Conservation (phyloP, 53 echinoderm and acorn worm species). For the Zoroaster sp. region DNA sequence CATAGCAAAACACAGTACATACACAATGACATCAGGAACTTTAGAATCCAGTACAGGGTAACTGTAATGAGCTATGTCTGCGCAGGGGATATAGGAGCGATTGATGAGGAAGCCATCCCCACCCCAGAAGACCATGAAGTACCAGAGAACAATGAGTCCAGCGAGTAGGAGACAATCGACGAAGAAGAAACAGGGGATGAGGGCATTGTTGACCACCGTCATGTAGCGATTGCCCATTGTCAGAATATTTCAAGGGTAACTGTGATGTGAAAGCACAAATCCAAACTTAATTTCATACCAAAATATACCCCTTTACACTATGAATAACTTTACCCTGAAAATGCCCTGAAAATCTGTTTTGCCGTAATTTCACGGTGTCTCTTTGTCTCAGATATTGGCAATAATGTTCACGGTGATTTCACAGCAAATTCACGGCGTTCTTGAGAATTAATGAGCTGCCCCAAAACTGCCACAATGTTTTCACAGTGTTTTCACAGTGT, state of each 20-base stretch:
- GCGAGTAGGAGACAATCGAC: conserved; percentile 74
- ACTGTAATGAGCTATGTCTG: conserved; percentile 68
- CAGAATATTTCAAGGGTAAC: background rate
- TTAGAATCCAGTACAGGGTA: conserved; percentile 48
- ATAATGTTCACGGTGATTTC: too few species aligned
- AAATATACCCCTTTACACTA: too few species aligned
- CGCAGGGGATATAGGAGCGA: conserved; percentile 66
- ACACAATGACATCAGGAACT: conserved; percentile 76
- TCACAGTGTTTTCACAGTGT: too few species aligned
- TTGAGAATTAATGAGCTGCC: too few species aligned
- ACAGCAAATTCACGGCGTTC: too few species aligned
- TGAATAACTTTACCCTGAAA: too few species aligned
- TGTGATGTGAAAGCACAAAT: background rate
- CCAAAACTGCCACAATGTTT: too few species aligned
- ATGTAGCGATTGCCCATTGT: conserved; percentile 1
- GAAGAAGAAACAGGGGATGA: conserved; percentile 82
- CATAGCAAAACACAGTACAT: conserved; percentile 73
- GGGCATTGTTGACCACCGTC: conserved; percentile 68
- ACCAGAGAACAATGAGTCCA: conserved; percentile 80
- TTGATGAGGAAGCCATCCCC: conserved; percentile 31
- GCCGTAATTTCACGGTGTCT: background rate
- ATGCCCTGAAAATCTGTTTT: too few species aligned
- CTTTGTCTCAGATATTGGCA: too few species aligned
- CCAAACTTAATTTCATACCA: background rate
- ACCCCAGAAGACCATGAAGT: conserved; percentile 68